A percentile compares a stretch with the other conserved stretches of the same genome.
Conservation (phyloP, 2,113 vertebrate species). For the Colistium nudipinnis region DNA sequence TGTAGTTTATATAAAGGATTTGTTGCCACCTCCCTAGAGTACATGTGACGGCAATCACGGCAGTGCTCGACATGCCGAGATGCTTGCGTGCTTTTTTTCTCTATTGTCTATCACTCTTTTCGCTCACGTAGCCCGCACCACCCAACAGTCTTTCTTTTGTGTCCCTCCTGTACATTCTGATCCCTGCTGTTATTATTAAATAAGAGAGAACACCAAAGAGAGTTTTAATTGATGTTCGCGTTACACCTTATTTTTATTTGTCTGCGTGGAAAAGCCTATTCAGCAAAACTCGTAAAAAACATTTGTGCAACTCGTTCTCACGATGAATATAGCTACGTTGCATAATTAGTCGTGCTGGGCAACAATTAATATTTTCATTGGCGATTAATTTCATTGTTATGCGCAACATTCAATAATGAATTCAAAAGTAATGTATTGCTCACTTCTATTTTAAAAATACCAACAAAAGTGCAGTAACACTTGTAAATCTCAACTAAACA, state of each 20-base stretch:
- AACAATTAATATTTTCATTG: too few relatives aligned
- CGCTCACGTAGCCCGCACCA: background rate
- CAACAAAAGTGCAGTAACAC: too few relatives aligned
- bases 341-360: too few relatives aligned
- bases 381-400: too few relatives aligned
- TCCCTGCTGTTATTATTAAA: background rate
- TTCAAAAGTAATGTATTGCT: too few relatives aligned
- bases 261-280: background rate
- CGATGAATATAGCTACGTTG: background rate
- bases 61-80: background rate
- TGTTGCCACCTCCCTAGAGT: background rate
- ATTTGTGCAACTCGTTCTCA: background rate
- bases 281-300: background rate
- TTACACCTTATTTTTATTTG: background rate
- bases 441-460: too few relatives aligned
- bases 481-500: too few relatives aligned
- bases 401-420: too few relatives aligned
- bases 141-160: background rate
- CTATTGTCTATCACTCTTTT: conserved; percentile 1
- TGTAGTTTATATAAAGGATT: background rate
- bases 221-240: background rate
- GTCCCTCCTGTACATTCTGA: background rate
- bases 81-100: conserved; percentile 22
- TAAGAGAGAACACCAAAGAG: background rate
- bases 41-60: background rate